A percentile compares a stretch with the other conserved stretches of the same genome.
Evolutionary conservation across 2,888 invertebrate genomes (phyloP).

Genomic region (Plagodis pulveraria): DNA sequence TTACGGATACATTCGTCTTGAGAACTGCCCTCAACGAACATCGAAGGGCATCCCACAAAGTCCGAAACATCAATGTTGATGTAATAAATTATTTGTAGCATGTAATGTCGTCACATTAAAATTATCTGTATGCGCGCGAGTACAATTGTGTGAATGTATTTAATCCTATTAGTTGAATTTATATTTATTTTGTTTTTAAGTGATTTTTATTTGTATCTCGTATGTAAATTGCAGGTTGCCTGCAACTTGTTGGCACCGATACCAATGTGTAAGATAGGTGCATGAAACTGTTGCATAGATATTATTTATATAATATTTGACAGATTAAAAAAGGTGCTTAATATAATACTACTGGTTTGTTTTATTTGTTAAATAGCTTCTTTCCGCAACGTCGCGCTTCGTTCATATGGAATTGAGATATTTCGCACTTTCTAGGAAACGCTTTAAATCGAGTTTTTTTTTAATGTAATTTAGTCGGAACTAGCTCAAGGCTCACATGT

Average conservation of each 20-base stretch:
- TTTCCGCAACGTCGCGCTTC: too few species aligned
- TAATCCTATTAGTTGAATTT: conserved; percentile 77
- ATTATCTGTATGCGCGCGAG: conserved; percentile 64
- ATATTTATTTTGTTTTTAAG: conserved; percentile 67
- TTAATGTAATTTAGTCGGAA: too few species aligned
- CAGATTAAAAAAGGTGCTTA: conserved; percentile 83
- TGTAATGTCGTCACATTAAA: conserved; percentile 54
- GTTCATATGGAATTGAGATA: too few species aligned
- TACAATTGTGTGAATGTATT: conserved; percentile 78
- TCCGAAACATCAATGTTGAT: conserved; percentile 43
- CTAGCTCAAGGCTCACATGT: too few species aligned
- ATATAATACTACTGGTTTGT: conserved; percentile 51
- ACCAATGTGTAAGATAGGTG: conserved; percentile 63
- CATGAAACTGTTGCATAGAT: conserved; percentile 66
- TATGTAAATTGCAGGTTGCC: conserved; percentile 60
- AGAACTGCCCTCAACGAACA: conserved; percentile 32
- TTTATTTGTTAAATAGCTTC: conserved; percentile 4
- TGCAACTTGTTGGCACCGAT: conserved; percentile 66
- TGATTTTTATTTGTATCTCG: conserved; percentile 62
- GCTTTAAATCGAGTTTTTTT: too few species aligned
- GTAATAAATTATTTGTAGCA: conserved; percentile 59
- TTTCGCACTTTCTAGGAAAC: too few species aligned
- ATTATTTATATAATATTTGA: conserved; percentile 77
- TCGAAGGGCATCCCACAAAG: conserved; percentile 30
- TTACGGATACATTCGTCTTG: conserved; percentile 15